Base-by-base conservation (phyloP, 1,140 invertebrate genomes). In the Thaumetopoea pityocampa region DNA sequence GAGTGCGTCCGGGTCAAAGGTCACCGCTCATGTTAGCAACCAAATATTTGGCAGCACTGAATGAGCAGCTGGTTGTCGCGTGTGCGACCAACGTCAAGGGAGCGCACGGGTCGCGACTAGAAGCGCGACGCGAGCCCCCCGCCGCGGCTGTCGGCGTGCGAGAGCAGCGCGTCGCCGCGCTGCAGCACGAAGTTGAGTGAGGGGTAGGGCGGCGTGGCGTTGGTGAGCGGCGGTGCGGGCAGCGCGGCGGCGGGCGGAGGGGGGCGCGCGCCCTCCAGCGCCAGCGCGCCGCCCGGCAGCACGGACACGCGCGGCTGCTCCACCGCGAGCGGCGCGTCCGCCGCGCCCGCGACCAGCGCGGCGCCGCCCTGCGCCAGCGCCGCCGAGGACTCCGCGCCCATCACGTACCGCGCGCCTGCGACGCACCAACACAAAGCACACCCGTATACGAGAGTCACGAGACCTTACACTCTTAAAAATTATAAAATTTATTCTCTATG, bases 71-170 rank as follows among this genome's bases (percentile, higher is more conserved):
- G n/a, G n/a, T n/a, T n/a, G n/a, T n/a, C n/a, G n/a, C n/a, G n/a
- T n/a, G n/a, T n/a, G n/a, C n/a, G n/a, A n/a, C n/a, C n/a, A n/a
- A n/a, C n/a, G n/a, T n/a, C n/a, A n/a, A n/a, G n/a, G n/a, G n/a
- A n/a, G n/a, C n/a, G n/a, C n/a, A n/a, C n/a, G 6, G 20, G 8
- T n/a, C 1, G 9, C 5, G 23, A 5, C 76, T 74, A 88, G 76
- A 89, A 91, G 52, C 89, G 85, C 28, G 87, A 89, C 15, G 89
- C 87, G 43, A 89, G 80, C 10, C 90, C 90, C 15, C 88, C 89
- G 24, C 88, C 89, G 64, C 90, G 76, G 58, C 89, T 90, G 59
- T 91, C 90, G 0, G 90, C 89, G 67, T 91, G 89, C 7, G 88
- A 89, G 30, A 78, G 65, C 2, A 90, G 69, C 32, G 67, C 68